Conservation (phyloP, 2,113 vertebrate genomes). For the Caranx melampygus region DNA sequence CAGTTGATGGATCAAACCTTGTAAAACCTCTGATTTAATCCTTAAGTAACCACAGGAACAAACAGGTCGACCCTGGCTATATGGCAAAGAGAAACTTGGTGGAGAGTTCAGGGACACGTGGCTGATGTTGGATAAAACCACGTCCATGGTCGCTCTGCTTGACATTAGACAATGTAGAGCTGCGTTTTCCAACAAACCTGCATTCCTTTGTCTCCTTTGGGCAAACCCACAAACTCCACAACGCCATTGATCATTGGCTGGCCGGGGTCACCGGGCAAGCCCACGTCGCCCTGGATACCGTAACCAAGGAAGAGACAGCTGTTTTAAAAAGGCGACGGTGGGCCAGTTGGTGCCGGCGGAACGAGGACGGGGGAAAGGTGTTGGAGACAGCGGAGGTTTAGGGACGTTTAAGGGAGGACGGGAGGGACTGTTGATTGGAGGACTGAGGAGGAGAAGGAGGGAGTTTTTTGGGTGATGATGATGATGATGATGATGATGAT, state of each 20-base stretch:
- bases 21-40: too few relatives aligned
- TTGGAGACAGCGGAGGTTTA: neutral
- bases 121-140: neutral
- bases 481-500: neutral
- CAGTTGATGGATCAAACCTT: too few relatives aligned
- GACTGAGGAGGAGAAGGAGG: constrained; percentile 29
- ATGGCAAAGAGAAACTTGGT: neutral
- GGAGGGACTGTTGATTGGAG: constrained; percentile 35
- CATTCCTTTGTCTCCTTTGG: constrained; percentile 91
- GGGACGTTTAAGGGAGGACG: constrained; percentile 28
- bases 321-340: constrained; percentile 41
- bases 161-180: neutral
- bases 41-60: too few relatives aligned
- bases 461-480: neutral
- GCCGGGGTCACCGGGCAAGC: constrained; percentile 88
- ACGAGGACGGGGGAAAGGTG: neutral
- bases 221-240: constrained; percentile 89
- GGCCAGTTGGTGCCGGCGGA: neutral
- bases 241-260: constrained; percentile 87
- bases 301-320: constrained; percentile 74
- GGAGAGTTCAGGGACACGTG: neutral
- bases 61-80: neutral
- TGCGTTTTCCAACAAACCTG: constrained; percentile 83
- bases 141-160: neutral
- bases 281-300: constrained; percentile 89